Conservation (phyloP, 2,113 vertebrate species). For the Prochilodus magdalenae region DNA sequence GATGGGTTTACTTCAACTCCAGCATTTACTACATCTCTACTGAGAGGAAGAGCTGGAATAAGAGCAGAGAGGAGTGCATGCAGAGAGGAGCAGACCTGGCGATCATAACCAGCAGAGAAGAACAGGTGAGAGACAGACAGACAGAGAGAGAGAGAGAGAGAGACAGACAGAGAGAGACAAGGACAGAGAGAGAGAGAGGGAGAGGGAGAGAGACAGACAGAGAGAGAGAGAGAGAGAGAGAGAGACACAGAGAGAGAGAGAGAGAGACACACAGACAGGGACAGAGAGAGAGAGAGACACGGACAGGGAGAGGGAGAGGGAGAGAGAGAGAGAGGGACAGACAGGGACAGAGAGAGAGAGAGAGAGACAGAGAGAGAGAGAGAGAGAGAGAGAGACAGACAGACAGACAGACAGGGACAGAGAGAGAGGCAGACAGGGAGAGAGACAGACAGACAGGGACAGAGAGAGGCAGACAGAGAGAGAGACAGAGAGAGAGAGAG, state of each 20-base stretch:
- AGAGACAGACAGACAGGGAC: neutral
- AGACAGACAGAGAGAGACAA: no score
- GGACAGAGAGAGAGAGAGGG: neutral
- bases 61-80: slow-evolving; percentile 5
- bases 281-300: neutral
- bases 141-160: neutral
- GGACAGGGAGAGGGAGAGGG: neutral
- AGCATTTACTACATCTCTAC: slow-evolving; percentile 29
- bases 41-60: neutral
- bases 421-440: slow-evolving; percentile 21
- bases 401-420: neutral
- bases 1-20: neutral
- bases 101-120: slow-evolving; percentile 25
- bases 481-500: neutral
- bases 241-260: neutral
- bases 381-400: neutral
- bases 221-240: neutral
- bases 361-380: neutral
- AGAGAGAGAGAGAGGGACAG: neutral
- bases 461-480: no score
- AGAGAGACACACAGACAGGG: slow-evolving; percentile 1
- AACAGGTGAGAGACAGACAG: slow-evolving; percentile 17
- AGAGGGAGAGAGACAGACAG: neutral
- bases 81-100: slow-evolving; percentile 10
- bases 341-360: neutral